Evolutionary conservation across 2,113 vertebrate species (phyloP).

Genomic region (Nothobranchius kuhntae): DNA sequence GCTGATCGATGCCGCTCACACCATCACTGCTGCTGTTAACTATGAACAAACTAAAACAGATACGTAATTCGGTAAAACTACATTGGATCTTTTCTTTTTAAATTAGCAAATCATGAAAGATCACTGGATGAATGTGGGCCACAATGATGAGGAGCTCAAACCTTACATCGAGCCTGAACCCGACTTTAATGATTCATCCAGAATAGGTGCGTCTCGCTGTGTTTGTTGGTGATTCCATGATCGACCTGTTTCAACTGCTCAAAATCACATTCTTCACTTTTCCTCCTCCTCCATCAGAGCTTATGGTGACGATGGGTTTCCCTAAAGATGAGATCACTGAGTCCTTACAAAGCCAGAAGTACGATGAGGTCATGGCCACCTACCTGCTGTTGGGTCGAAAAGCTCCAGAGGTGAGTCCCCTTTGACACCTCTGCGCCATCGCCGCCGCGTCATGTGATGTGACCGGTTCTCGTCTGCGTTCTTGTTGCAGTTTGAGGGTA

Average conservation of each 20-base stretch:
- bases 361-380: conserved; percentile 97
- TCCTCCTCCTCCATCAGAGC: conserved; percentile 76
- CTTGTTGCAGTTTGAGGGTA: conserved; percentile 88
- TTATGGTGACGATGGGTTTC: conserved; percentile 99
- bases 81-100: conserved; percentile 18
- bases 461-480: conserved; percentile 3
- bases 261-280: not conserved
- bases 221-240: not conserved
- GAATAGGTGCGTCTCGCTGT: conserved; percentile 84
- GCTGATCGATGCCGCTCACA: not conserved
- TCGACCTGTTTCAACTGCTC: not conserved
- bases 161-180: conserved; percentile 91
- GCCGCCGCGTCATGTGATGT: not conserved
- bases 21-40: not conserved
- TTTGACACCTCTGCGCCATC: not conserved
- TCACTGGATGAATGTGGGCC: conserved; percentile 97
- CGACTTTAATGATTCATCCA: conserved; percentile 89
- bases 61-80: not conserved
- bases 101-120: conserved; percentile 98
- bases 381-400: conserved; percentile 96
- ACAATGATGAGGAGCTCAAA: conserved; percentile 94
- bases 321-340: conserved; percentile 95
- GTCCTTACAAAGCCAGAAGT: conserved; percentile 91
- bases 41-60: not conserved
- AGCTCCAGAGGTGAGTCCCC: conserved; percentile 88